Evolutionary conservation across 2,797 vertebrate genomes (phyloP).

Genomic region (Pseudomugil gertrudae): DNA sequence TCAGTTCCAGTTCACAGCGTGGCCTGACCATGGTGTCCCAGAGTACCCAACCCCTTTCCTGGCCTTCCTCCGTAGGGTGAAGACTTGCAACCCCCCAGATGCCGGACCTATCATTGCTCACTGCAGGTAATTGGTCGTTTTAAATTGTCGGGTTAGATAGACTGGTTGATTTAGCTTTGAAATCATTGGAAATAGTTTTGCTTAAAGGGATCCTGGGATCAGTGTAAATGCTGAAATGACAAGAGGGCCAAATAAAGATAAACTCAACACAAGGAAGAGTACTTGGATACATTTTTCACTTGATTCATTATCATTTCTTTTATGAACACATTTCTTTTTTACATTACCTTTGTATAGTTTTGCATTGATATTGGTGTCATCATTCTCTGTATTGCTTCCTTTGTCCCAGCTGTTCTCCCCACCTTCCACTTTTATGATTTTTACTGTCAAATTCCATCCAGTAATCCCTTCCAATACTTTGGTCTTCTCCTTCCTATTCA

Average conservation of each 20-base stretch:
- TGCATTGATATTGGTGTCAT: conserved; percentile 50
- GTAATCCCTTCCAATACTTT: conserved; percentile 70
- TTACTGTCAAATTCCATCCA: conserved; percentile 54
- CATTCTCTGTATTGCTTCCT: conserved; percentile 47
- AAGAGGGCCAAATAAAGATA: background rate
- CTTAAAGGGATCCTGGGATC: background rate
- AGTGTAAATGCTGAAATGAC: background rate
- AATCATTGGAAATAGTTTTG: background rate
- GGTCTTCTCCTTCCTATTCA: conserved; percentile 37
- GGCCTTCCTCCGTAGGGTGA: conserved; percentile 96
- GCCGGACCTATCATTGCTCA: conserved; percentile 95
- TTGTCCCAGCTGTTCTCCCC: conserved; percentile 47
- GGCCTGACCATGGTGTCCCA: conserved; percentile 96
- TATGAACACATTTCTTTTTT: conserved; percentile 29
- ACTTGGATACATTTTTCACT: background rate
- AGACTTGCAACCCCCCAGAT: conserved; percentile 96
- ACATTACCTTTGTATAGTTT: conserved; percentile 38
- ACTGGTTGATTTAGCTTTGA: background rate
- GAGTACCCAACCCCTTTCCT: conserved; percentile 97
- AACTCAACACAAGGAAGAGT: conserved; percentile 4
- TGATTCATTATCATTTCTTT: background rate
- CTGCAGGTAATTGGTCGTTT: conserved; percentile 87
- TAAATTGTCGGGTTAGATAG: background rate
- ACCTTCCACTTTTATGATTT: conserved; percentile 35
- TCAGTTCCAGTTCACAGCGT: conserved; percentile 98